Base-by-base conservation (phyloP, 2,113 vertebrate species). In the Mesembrinibis cayennensis region DNA sequence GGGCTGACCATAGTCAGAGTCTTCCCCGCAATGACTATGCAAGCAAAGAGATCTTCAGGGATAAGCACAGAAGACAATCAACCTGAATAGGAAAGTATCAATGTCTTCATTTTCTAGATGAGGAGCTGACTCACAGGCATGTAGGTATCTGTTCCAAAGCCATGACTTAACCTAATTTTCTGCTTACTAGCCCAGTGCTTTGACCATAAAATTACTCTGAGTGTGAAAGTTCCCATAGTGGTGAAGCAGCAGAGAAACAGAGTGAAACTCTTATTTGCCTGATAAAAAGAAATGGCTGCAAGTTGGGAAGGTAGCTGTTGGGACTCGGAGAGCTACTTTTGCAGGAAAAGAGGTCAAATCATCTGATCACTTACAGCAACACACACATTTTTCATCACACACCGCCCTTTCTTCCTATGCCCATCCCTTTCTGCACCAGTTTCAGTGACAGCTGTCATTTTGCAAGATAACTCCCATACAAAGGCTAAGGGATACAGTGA, bases 151-250 rank as follows among this genome's bases (percentile, higher is more conserved):
- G 79, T 85, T 88, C 59, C 73, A 85, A 93, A 95, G 59, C 82
- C 78, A 92, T 7, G 9, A 42, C 32, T 87, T 79, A 73, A 94
- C 79, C 66, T 87, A 61, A 90, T 90, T 90, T 95, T 92, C 85
- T 93, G 16, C 65, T 69, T 95, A 82, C 49, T 71, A 92, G 47
- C 32, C n/a, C 50, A 58, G 62, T 40, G 44, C 30, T 69, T 47
- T 69, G 44, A 82, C 66, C 67, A 87, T 71, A 83, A 61, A 83
- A 86, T 65, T 80, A 23, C 53, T 72, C 77, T 66, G 40, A 27
- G 72, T 77, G 40, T 77, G 49, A 81, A 92, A 87, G 49, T 26
- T 93, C 63, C 49, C 62, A 19, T 76, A 55, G 79, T 5, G 22
- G 53, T 80, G 76, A 90, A 92, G 70, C 61, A 85, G 79, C 55